phyloP scores from a whole-genome alignment of 2,113 vertebrate species.

The Macaca fascicularis region DNA sequence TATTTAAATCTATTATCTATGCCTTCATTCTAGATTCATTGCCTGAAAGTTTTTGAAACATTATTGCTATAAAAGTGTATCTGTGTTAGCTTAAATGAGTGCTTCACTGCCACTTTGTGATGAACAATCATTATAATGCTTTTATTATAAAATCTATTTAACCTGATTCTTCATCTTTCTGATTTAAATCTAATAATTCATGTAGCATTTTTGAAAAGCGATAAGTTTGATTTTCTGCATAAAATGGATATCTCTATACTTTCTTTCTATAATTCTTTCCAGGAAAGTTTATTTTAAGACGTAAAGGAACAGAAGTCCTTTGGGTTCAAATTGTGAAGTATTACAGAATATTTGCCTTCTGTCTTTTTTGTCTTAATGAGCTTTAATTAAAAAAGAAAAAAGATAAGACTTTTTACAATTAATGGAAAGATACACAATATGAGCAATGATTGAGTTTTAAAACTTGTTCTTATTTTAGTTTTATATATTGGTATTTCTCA shows the following conservation, averaged over 20 bases:
- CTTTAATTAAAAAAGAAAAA: neutral
- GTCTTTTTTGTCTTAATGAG: neutral
- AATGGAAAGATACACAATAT: neutral
- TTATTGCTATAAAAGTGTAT: neutral
- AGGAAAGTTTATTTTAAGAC: neutral
- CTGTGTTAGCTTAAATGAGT: conserved; percentile 31
- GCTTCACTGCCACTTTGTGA: neutral
- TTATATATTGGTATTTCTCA: neutral
- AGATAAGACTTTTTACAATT: neutral
- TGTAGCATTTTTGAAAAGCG: neutral
- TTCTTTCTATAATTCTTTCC: neutral
- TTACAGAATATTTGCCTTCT: neutral
- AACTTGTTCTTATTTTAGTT: neutral
- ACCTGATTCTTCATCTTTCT: neutral
- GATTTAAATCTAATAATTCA: conserved; percentile 24
- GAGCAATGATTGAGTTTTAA: neutral
- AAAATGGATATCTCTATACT: neutral
- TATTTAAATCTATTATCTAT: conserved; percentile 33
- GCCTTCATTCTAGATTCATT: conserved; percentile 20
- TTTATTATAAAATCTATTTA: conserved; percentile 37
- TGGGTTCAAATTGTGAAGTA: neutral
- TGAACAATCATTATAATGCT: conserved; percentile 15
- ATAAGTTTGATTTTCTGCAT: neutral
- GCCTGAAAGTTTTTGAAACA: conserved; percentile 38
- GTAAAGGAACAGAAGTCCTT: neutral